A percentile compares a stretch with the other conserved stretches of the same genome.
Evolutionary conservation across 2,113 vertebrate genomes (phyloP).

Genomic region (Danio rerio): DNA sequence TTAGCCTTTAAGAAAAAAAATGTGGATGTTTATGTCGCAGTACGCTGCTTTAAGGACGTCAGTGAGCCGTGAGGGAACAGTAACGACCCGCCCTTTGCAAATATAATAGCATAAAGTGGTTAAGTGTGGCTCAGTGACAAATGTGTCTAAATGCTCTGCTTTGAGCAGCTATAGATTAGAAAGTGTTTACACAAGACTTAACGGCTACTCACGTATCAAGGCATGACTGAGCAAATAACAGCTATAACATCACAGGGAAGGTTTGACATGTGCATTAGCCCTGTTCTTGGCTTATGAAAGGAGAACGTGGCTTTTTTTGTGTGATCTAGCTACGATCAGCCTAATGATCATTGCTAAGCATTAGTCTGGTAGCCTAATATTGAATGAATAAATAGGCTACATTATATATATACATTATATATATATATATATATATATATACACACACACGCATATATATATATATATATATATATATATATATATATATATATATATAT

Average conservation of each 20-base stretch:
- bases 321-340: neutral
- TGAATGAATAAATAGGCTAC: too few species aligned
- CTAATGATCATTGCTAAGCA: neutral
- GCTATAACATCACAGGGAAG: constrained; percentile 3
- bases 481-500: too few species aligned
- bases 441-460: too few species aligned
- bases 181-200: constrained; percentile 17
- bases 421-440: too few species aligned
- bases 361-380: neutral
- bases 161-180: neutral
- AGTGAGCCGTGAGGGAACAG: neutral
- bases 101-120: neutral
- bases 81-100: constrained; percentile 23
- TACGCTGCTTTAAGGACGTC: constrained; percentile 33
- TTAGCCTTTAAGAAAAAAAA: neutral
- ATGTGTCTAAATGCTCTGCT: neutral
- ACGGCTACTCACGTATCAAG: constrained; percentile 11
- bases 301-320: neutral
- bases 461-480: too few species aligned
- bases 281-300: neutral
- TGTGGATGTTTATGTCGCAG: constrained; percentile 47
- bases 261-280: neutral
- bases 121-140: constrained; percentile 4
- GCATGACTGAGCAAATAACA: constrained; percentile 35
- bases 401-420: too few species aligned